Evolutionary conservation across 64 coral and sea anemone species (phyloP), one percentile per base, ranked within the genome.

Genomic region (Acropora tenuis): DNA sequence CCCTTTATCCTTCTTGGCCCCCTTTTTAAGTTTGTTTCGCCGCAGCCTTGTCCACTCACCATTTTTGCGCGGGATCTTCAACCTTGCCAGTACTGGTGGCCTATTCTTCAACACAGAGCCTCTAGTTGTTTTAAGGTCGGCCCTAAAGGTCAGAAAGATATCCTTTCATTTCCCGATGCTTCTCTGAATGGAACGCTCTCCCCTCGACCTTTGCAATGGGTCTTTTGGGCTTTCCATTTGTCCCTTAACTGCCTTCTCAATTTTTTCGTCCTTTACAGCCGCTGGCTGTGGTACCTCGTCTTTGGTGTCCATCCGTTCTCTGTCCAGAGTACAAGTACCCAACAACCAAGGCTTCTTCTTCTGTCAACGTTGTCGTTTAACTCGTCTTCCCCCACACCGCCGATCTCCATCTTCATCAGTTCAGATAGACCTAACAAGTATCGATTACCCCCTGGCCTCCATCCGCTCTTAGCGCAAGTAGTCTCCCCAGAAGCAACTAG

Each of bases 351-450:
- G 6, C 15, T 92, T 92, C 49, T 61, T 16, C 1, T 92, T 86
- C 48, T 92, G 90, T 58, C 82, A 92, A 48, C 79, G 76, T 42
- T 92, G 90, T 77, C 81, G 90, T 17, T 92, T 77, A 18, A 73
- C 20, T 40, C 20, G 69, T 3, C 7, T 41, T 30, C 1, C 12
- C 1, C 4, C 17, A 3, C 3, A 18, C 4, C 69, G 2, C 20
- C 20, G 5, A 18, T 3, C 5, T 40, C 69, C 52, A 5, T 55
- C 52, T 55, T 9, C 52, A 55, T 30, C 30, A 30, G 30, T 30
- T 30, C 30, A 30, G 30, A 30, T 30, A 30, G 30, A 30, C 30
- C 30, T 30, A 30, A 30, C 30, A 30, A 30, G 30, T 30, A 30
- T 30, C 30, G 30, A 30, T 30, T 30, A 30, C 30, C 30, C 30